These are phyloP conservation scores for Boloria euphrosyne DNA, from an alignment of 2,888 invertebrate genomes.

Conservation along the genomic window DNA sequence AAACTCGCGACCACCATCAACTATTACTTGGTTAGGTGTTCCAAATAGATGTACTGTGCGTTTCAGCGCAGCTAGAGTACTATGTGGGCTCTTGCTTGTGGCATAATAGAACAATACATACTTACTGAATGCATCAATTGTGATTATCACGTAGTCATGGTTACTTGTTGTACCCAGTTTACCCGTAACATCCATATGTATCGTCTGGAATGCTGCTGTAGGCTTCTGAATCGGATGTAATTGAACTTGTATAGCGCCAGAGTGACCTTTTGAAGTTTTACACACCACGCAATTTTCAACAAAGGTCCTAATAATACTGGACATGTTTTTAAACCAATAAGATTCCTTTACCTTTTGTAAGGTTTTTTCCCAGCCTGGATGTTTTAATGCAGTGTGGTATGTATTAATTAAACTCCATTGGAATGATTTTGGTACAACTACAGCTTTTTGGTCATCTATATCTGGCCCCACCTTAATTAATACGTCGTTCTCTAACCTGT, in stretches of 20 bases:
- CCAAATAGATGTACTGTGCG: constrained; percentile 33
- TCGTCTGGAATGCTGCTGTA: constrained; percentile 19
- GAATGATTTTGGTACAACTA: background rate
- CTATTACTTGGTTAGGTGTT: constrained; percentile 40
- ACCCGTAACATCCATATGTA: constrained; percentile 41
- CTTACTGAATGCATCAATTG: constrained; percentile 39
- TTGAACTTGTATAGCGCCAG: constrained; percentile 41
- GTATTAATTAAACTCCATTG: constrained; percentile 30
- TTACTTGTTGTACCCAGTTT: constrained; percentile 36
- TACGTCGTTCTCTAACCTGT: no score
- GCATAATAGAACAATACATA: constrained; percentile 26
- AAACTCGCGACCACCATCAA: constrained; percentile 41
- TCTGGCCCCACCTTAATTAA: no score
- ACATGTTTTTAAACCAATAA: background rate
- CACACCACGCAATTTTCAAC: constrained; percentile 38
- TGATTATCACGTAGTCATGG: constrained; percentile 41
- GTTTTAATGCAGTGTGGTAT: constrained; percentile 39
- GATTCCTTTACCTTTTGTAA: constrained; percentile 35
- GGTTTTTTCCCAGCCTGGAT: constrained; percentile 43
- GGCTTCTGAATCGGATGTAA: constrained; percentile 38
- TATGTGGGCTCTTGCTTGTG: constrained; percentile 29
- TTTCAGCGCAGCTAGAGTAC: constrained; percentile 34
- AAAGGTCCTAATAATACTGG: background rate
- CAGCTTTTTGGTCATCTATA: no score
- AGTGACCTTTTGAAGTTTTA: constrained; percentile 35